Base-by-base conservation (phyloP, 2,113 vertebrate species). In the Aepyceros melampus region DNA sequence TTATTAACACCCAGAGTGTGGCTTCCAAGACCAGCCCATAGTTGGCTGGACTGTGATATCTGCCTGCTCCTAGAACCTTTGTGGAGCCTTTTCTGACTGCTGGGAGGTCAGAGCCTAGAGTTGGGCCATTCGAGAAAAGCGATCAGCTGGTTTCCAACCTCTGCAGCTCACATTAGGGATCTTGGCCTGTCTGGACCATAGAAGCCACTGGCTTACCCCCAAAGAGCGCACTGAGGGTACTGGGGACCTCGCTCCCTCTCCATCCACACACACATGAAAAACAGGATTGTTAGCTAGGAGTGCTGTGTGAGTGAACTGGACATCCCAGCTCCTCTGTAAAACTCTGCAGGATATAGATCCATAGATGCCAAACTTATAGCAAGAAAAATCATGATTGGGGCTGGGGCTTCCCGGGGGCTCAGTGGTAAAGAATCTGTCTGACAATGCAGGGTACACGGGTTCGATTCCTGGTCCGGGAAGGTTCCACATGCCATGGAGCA, bases 201-300 rank as follows among this genome's bases (percentile, higher is more conserved):
- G 86, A 62, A 62, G 45, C 31, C 40, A 8, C 56, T 12, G 31
- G 29, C 47, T 40, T 40, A 21, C 6, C 55, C 83, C 60, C 55
- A 53, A 8, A 67, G 67, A 36, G 6, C 1, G 2, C 8, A 17
- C 17, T 0, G 3, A 15, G 9, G 27, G 19, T 51, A 2, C 1
- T 19, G 25, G 12, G 47, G 36, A 7, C 47, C 60, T 33, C 2
- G 0, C 31, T n/a, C 60, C 15, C 49, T 67, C 7, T 71, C 49
- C 11, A 21, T 11, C 89, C 43, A 40, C 14, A 2, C 2, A 25
- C 16, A 2, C 6, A 27, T 23, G 51, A 1, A 11, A 45, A 71
- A 31, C 36, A 2, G 33, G 85, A 45, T 49, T 71, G 23, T n/a
- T 19, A 81, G 56, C 62, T 8, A 2, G 14, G 49, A 36, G n/a